phyloP scores from a whole-genome alignment of 2,797 vertebrate species.

The Bryconaethiops microstoma region DNA sequence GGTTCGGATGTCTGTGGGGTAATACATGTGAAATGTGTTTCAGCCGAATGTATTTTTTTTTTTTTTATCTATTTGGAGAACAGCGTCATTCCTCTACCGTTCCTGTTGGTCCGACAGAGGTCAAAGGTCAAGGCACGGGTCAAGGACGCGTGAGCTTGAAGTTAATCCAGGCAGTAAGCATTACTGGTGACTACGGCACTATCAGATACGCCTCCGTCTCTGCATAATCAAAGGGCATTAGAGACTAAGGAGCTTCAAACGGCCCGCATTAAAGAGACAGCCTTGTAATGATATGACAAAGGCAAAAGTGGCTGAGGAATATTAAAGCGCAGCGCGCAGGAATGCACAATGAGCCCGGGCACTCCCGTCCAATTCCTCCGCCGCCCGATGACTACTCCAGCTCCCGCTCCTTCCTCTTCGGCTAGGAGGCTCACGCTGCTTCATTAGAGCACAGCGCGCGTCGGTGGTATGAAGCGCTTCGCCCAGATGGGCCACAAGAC shows the following conservation, averaged over 20 bases:
- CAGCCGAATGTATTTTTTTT: not conserved
- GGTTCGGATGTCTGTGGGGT: not conserved
- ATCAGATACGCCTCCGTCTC: slow-evolving; percentile 51
- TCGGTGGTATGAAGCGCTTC: not conserved
- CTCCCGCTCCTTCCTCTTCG: slow-evolving; percentile 1
- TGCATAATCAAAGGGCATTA: slow-evolving; percentile 62
- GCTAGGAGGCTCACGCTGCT: not conserved
- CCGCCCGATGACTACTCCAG: slow-evolving; percentile 20
- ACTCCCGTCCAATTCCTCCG: slow-evolving; percentile 25
- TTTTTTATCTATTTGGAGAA: not conserved
- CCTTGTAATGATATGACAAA: slow-evolving; percentile 60
- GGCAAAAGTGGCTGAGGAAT: slow-evolving; percentile 50
- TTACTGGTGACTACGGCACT: slow-evolving; percentile 38
- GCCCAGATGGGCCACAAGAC: slow-evolving; percentile 5
- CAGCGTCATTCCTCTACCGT: not conserved
- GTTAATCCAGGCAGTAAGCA: slow-evolving; percentile 37
- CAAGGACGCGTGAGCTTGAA: slow-evolving; percentile 59
- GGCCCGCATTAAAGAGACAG: slow-evolving; percentile 56
- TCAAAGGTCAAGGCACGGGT: slow-evolving; percentile 54
- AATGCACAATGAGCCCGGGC: slow-evolving; percentile 49
- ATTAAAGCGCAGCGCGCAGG: slow-evolving; percentile 42
- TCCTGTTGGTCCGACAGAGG: not conserved
- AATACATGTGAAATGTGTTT: not conserved
- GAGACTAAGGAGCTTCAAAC: slow-evolving; percentile 57
- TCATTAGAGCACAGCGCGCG: slow-evolving; percentile 10